Evolutionary conservation across 2,888 invertebrate genomes (phyloP).

Genomic region (Dasysyrphus albostriatus): DNA sequence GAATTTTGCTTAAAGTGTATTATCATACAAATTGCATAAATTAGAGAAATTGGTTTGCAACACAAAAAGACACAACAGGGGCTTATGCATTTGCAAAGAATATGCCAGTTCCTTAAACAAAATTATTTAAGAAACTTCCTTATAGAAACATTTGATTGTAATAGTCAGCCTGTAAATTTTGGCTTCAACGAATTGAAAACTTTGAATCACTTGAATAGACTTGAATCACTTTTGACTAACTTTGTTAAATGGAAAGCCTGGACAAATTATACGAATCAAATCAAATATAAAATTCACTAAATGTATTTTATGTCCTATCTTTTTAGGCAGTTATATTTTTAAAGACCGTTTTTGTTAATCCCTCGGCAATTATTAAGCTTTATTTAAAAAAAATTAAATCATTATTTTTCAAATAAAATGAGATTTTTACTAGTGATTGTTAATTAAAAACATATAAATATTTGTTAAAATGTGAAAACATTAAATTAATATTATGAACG

Average conservation of each 20-base stretch:
- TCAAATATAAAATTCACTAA: not conserved
- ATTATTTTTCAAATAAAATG: conserved; percentile 20
- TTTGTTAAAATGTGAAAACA: conserved; percentile 23
- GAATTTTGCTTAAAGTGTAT: not conserved
- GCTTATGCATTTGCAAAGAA: not conserved
- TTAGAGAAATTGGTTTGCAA: not conserved
- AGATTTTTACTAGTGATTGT: conserved; percentile 24
- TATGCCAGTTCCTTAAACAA: not conserved
- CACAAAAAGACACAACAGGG: not conserved
- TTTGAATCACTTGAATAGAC: not conserved
- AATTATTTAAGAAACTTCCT: not conserved
- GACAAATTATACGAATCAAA: not conserved
- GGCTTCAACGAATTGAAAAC: not conserved
- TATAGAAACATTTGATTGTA: not conserved
- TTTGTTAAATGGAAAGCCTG: not conserved
- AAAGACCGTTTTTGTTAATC: not conserved
- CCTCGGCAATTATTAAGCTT: not conserved
- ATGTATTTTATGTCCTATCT: not conserved
- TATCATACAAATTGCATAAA: not conserved
- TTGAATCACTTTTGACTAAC: not conserved
- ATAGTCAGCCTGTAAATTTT: not conserved
- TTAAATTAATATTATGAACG: conserved; percentile 5
- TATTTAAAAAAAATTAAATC: not conserved
- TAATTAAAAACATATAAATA: not conserved
- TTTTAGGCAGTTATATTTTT: not conserved